phyloP scores from a whole-genome alignment of 2,888 invertebrate species.

The Eilema caniola region DNA sequence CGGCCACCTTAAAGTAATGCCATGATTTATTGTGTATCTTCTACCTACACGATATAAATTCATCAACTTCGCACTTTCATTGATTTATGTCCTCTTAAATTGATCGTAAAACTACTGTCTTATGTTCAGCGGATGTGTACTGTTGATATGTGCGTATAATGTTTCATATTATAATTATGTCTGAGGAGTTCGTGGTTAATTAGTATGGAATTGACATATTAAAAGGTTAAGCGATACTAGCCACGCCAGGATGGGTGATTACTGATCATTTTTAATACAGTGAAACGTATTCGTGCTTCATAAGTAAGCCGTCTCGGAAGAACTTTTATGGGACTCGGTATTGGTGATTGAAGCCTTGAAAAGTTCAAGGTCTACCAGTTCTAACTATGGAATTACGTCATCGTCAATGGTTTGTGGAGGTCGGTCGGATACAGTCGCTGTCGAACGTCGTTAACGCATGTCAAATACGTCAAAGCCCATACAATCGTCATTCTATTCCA shows the following conservation, averaged over 20 bases:
- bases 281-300: not conserved
- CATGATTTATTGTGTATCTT: constrained; percentile 36
- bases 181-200: not conserved
- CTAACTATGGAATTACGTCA: too few species aligned
- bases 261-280: too few species aligned
- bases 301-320: too few species aligned
- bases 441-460: too few species aligned
- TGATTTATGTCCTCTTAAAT: constrained; percentile 5
- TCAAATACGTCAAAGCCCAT: too few species aligned
- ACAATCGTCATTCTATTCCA: too few species aligned
- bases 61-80: constrained; percentile 9
- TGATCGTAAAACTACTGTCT: constrained; percentile 1
- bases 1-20: constrained; percentile 35
- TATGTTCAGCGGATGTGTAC: not conserved
- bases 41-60: constrained; percentile 15
- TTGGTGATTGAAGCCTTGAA: too few species aligned
- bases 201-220: not conserved
- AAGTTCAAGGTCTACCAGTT: too few species aligned
- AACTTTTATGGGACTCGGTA: too few species aligned
- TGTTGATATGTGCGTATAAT: not conserved
- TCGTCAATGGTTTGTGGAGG: too few species aligned
- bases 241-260: not conserved
- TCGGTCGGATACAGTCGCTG: too few species aligned
- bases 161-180: not conserved
- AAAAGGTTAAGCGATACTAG: not conserved